phyloP scores from a whole-genome alignment of 2,797 vertebrate genomes.

The Brotula barbata region DNA sequence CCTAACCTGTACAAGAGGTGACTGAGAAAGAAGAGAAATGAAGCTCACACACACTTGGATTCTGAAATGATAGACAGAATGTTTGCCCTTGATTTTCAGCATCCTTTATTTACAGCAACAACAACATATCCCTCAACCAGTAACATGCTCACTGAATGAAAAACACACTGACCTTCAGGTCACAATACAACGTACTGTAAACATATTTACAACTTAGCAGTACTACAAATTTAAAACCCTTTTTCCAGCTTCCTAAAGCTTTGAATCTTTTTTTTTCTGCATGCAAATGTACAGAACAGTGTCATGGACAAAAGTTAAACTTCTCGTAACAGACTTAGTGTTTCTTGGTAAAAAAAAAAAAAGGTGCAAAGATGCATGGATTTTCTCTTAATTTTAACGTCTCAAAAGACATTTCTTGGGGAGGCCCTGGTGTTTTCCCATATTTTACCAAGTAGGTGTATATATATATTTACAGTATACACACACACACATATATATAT shows the following conservation, averaged over 20 bases:
- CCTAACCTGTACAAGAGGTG: no score
- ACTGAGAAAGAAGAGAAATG: no score
- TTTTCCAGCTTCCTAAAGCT: slow-evolving; percentile 9
- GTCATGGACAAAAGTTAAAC: neutral
- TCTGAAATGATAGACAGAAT: slow-evolving; percentile 12
- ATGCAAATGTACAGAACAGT: slow-evolving; percentile 16
- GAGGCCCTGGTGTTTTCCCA: no score
- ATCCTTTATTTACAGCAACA: slow-evolving; percentile 65
- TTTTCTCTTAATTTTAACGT: no score
- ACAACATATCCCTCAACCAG: slow-evolving; percentile 24
- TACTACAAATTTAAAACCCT: neutral
- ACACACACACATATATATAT: no score
- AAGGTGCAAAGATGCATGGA: no score
- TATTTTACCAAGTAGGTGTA: no score
- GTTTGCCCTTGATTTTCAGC: slow-evolving; percentile 6
- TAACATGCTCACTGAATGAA: slow-evolving; percentile 5
- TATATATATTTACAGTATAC: no score
- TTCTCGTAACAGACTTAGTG: no score
- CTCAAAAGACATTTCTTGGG: no score
- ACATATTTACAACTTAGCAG: slow-evolving; percentile 11
- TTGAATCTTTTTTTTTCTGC: neutral
- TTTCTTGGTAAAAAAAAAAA: no score
- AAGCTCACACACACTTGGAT: no score
- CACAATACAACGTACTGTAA: neutral
- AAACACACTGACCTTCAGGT: slow-evolving; percentile 3